Base-by-base conservation (phyloP, 2,888 invertebrate genomes). In the Dastarcus helophoroides region DNA sequence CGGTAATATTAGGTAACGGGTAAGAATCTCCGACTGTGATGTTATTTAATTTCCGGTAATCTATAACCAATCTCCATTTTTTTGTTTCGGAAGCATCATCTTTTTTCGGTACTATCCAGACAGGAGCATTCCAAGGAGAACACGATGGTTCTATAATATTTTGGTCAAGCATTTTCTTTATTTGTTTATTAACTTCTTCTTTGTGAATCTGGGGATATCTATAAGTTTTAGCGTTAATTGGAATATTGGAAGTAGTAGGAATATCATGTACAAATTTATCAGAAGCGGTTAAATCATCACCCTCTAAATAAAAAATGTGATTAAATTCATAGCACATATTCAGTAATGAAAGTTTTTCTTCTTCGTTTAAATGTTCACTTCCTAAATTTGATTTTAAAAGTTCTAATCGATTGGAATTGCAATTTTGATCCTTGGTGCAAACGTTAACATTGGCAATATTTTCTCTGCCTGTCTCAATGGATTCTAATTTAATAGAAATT, bases 21-120 rank as follows among this genome's bases (percentile, higher is more conserved):
- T 49, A 56, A 4, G 43, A 38, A 28, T 59, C 54, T 3, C 44
- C 49, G 1, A 55, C 41, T 1, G 59, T 58, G 15, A 47, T 44
- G 6, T 56, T 46, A 34, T 62, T 62, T 26, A 60, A 26, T 37
- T 54, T 50, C 16, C 54, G 31, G 33, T 53, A 60, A 35, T 60
- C 57, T 2, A 58, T 48, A 3, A 60, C 58, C 10, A 59, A 34
- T 14, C 54, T 34, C 48, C 44, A 54, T 40, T 47, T 47, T 8
- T 32, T 33, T 28, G 50, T 39, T n/a, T 50, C 48, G 2, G 42
- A 33, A 2, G 41, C 41, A 32, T 48, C 47, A 8, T 27, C 9
- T 37, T 55, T 57, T 33, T 58, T 57, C 0, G 53, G 50, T 14
- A 49, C 44, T 6, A 48, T 32, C 41, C 41, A 43, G 3, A 45